Conservation (phyloP, 2,797 vertebrate species). For the Gorsachius magnificus region DNA sequence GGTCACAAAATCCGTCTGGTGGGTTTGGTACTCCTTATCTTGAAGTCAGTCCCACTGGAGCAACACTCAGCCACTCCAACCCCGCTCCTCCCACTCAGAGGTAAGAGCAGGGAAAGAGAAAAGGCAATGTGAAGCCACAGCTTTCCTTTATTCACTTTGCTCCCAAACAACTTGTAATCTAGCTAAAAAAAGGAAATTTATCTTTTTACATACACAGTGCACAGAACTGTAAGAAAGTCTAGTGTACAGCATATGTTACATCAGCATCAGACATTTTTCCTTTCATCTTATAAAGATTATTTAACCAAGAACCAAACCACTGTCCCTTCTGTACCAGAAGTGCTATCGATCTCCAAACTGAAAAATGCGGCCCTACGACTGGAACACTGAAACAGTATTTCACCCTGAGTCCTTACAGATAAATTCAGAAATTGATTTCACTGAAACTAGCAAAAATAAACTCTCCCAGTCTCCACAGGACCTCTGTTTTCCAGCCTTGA, state of each 20-base stretch:
- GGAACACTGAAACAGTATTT: neutral
- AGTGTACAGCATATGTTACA: neutral
- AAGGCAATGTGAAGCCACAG: neutral
- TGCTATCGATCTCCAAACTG: neutral
- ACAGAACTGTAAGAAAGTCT: neutral
- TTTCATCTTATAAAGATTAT: neutral
- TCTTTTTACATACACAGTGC: neutral
- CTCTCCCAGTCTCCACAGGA: neutral
- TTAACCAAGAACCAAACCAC: neutral
- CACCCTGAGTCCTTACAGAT: neutral
- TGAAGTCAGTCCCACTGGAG: neutral
- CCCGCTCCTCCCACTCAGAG: rapidly evolving
- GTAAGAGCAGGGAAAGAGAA: neutral
- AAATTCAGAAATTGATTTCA: neutral
- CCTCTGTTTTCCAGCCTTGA: neutral
- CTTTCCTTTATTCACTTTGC: neutral
- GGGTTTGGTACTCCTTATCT: neutral
- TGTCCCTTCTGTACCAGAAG: neutral
- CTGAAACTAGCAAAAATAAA: neutral
- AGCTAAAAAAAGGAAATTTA: neutral
- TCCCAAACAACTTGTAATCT: neutral
- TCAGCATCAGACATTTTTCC: neutral
- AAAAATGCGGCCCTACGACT: neutral
- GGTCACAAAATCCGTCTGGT: neutral
- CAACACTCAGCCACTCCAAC: neutral